Evolutionary conservation across 2,797 vertebrate genomes (phyloP).

Genomic region (Macroramphosus scolopax): DNA sequence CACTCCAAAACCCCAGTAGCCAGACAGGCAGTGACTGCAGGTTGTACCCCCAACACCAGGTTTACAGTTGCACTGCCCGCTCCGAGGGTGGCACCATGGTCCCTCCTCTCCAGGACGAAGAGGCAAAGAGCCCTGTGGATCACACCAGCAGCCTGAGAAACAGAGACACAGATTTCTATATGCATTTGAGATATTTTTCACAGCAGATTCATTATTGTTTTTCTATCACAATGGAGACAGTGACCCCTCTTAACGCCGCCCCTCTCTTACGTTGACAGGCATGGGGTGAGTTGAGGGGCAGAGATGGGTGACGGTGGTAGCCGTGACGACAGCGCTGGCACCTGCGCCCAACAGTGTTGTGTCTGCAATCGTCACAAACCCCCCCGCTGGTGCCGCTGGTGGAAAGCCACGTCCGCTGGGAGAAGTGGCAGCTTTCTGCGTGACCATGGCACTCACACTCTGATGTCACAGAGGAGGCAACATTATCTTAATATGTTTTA

Average conservation of each 20-base stretch:
- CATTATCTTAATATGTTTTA: no score
- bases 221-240: no score
- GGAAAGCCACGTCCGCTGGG: slow-evolving; percentile 79
- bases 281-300: slow-evolving; percentile 75
- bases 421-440: slow-evolving; percentile 85
- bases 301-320: slow-evolving; percentile 76
- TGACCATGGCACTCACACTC: slow-evolving; percentile 88
- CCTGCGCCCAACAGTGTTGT: slow-evolving; percentile 84
- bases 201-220: no score
- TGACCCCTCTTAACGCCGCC: no score
- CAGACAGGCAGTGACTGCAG: slow-evolving; percentile 82
- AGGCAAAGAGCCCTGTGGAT: slow-evolving; percentile 77
- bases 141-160: slow-evolving; percentile 84
- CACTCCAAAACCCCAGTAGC: slow-evolving; percentile 85
- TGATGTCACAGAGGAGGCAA: slow-evolving; percentile 44
- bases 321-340: slow-evolving; percentile 86
- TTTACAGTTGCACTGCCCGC: slow-evolving; percentile 87
- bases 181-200: background rate
- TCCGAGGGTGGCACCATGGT: slow-evolving; percentile 83
- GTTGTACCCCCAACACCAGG: slow-evolving; percentile 79
- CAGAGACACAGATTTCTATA: slow-evolving; percentile 11
- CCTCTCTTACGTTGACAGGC: slow-evolving; percentile 82
- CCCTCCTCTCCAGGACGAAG: slow-evolving; percentile 57
- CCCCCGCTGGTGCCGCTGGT: slow-evolving; percentile 81
- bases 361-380: slow-evolving; percentile 82